phyloP scores from a whole-genome alignment of 2,888 invertebrate species.

The Scaptodrosophila latifasciaeformis region DNA sequence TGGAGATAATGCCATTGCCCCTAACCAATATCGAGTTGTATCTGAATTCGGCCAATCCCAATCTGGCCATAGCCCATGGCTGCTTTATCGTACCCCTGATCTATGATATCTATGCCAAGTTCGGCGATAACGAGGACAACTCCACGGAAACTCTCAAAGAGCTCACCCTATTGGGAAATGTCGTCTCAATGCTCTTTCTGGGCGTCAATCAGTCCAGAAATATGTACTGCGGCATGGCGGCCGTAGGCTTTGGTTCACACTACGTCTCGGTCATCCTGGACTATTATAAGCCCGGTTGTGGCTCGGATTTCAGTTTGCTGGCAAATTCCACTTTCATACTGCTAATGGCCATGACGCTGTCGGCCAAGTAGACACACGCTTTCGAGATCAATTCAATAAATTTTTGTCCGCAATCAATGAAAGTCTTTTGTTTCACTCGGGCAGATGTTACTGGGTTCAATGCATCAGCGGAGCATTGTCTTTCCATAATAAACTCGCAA shows the following conservation, averaged over 20 bases:
- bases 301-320: conserved; percentile 37
- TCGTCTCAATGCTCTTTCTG: conserved; percentile 59
- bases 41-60: conserved; percentile 40
- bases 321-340: conserved; percentile 46
- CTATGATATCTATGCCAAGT: conserved; percentile 50
- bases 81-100: conserved; percentile 59
- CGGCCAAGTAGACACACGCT: conserved; percentile 30
- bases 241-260: conserved; percentile 46
- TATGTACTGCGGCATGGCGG: conserved; percentile 48
- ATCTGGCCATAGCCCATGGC: conserved; percentile 59
- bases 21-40: conserved; percentile 64
- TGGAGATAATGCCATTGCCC: conserved; percentile 61
- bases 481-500: too few relatives aligned
- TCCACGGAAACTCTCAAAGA: conserved; percentile 53
- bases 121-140: conserved; percentile 41
- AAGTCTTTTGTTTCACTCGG: too few relatives aligned
- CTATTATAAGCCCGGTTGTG: conserved; percentile 41
- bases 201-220: conserved; percentile 53
- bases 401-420: too few relatives aligned
- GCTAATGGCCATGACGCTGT: conserved; percentile 43
- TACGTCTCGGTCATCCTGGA: conserved; percentile 53
- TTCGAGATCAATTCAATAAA: too few relatives aligned
- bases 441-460: background rate
- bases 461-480: too few relatives aligned
- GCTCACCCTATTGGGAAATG: conserved; percentile 61